Evolutionary conservation across 2,797 vertebrate species (phyloP), one percentile per base, ranked within the genome.

Genomic region (Hirundo rustica): DNA sequence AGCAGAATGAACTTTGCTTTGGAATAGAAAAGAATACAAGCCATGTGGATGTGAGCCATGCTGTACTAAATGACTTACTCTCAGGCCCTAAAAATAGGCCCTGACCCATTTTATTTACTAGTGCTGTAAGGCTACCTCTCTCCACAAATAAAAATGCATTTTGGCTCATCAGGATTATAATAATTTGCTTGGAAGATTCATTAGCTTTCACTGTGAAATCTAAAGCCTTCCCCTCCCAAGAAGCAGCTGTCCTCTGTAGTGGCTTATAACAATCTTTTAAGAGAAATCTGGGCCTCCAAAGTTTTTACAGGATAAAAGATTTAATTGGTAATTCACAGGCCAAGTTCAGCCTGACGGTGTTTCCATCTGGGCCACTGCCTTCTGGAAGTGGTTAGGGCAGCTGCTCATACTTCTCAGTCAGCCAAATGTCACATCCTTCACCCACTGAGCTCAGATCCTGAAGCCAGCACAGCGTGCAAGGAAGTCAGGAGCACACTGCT

Each of bases 101-200:
- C 51, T 60, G 48, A 60, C 18, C 71, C 30, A 19, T 80, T 89
- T 94, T 92, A 91, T 88, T 93, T 77, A 82, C 57, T 71, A 51
- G n/a, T 57, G 65, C 58, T 80, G 21, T 50, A 83, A 23, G 79
- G 53, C 48, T 91, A 61, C 16, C 10, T 74, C 29, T 45, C 40
- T 79, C 36, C 73, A 66, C 50, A 88, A 83, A 83, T 38, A 76
- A 91, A 89, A 91, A 83, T 25, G 30, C 3, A 55, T 53, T 89
- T 77, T 89, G 72, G 40, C 81, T 94, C 42, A 73, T 14, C 25
- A 75, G 50, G 27, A 65, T 50, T 77, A 29, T 16, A 82, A 80
- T 58, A 71, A 89, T 80, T 74, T 88, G 26, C 62, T 85, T 80
- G 45, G 60, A 89, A 94, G 78, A 95, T 36, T 82, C 30, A 72